Evolutionary conservation across 2,797 vertebrate genomes (phyloP).

Genomic region (Coregonus sp.): DNA sequence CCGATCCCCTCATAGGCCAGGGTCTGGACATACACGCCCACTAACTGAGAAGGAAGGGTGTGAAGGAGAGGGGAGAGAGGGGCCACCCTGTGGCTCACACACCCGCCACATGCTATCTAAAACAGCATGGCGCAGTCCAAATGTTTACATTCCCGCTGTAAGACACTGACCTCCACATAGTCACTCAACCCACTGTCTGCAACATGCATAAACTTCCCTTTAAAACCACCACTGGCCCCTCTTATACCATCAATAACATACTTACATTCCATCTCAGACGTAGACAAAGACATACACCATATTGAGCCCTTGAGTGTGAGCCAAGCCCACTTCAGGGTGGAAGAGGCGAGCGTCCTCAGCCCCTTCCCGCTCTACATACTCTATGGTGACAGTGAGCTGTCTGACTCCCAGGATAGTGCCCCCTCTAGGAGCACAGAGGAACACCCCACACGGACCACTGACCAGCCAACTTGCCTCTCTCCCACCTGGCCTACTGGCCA

Average conservation of each 20-base stretch:
- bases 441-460: background rate
- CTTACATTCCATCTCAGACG: background rate
- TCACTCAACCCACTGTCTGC: slow-evolving; percentile 43
- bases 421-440: background rate
- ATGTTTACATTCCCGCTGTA: slow-evolving; percentile 73
- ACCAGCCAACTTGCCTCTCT: background rate
- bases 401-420: background rate
- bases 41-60: slow-evolving; percentile 51
- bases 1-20: slow-evolving; percentile 79
- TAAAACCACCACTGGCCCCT: background rate
- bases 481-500: background rate
- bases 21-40: slow-evolving; percentile 84
- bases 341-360: background rate
- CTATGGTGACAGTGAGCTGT: background rate
- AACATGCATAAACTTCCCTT: background rate
- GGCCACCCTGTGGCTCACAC: background rate
- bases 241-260: background rate
- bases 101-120: slow-evolving; percentile 60
- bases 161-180: slow-evolving; percentile 70
- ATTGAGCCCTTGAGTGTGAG: background rate
- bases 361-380: background rate
- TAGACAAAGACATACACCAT: background rate
- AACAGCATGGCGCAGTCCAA: slow-evolving; percentile 56
- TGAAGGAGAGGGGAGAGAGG: background rate
- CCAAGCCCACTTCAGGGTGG: background rate